phyloP scores from a whole-genome alignment of 2,113 vertebrate genomes.

The Clupea harengus region DNA sequence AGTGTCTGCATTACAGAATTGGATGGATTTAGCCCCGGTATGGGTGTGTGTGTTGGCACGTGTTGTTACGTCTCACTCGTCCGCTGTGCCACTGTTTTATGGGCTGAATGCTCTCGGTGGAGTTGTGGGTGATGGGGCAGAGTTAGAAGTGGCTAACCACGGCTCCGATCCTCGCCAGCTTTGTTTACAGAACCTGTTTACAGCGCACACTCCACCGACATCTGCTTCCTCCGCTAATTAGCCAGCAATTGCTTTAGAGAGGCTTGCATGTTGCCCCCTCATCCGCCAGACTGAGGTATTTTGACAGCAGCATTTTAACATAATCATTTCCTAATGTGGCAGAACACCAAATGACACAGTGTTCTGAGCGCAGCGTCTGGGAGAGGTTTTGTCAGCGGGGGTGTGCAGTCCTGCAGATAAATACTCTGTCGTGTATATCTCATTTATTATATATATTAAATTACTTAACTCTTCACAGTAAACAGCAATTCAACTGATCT shows the following conservation, averaged over 20 bases:
- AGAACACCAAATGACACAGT: not conserved
- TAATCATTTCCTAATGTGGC: constrained; percentile 55
- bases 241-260: constrained; percentile 89
- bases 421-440: too few relatives aligned
- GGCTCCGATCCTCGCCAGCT: constrained; percentile 87
- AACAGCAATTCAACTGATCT: too few relatives aligned
- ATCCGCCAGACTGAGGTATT: constrained; percentile 80
- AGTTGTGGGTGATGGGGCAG: not conserved
- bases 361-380: not conserved
- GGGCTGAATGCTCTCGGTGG: not conserved
- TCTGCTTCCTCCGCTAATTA: constrained; percentile 96
- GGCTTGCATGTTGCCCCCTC: constrained; percentile 81
- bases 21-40: not conserved
- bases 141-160: constrained; percentile 32
- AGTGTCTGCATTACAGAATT: not conserved
- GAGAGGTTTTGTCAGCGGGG: constrained; percentile 5
- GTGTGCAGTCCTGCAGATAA: not conserved
- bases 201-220: constrained; percentile 86
- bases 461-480: too few relatives aligned
- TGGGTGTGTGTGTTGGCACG: not conserved
- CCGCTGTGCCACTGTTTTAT: not conserved
- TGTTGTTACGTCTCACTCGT: not conserved
- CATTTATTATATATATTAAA: too few relatives aligned
- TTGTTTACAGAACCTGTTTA: constrained; percentile 95
- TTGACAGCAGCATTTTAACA: constrained; percentile 83